Conservation (phyloP, 2,113 vertebrate species). For the Nanger granti region DNA sequence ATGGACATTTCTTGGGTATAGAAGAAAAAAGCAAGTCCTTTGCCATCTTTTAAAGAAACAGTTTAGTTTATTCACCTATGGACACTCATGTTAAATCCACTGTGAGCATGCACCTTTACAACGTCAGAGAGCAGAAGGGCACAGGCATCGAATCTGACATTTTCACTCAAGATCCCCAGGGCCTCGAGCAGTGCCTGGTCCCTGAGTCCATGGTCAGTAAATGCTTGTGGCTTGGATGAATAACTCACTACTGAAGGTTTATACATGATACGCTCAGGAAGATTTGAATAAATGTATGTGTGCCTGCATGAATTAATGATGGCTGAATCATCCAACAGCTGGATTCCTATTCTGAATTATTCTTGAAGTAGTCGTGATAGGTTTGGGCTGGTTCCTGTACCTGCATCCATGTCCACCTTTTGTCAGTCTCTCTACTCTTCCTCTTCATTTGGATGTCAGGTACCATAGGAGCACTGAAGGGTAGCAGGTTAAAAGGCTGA, state of each 20-base stretch:
- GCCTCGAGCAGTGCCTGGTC: neutral
- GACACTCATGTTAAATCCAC: neutral
- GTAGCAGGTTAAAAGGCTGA: neutral
- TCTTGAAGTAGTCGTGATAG: neutral
- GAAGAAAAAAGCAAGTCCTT: neutral
- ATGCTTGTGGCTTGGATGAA: neutral
- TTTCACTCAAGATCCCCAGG: neutral
- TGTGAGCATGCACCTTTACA: neutral
- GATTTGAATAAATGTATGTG: neutral
- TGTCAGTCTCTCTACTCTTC: neutral
- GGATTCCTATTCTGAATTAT: neutral
- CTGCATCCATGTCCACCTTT: neutral
- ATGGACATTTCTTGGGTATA: neutral
- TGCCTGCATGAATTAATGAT: neutral
- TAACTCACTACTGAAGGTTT: neutral
- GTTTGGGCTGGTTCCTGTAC: neutral
- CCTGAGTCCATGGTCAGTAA: neutral
- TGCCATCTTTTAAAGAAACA: neutral
- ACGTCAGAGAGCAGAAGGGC: neutral
- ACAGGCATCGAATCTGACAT: neutral
- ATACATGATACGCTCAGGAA: neutral
- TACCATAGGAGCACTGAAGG: neutral
- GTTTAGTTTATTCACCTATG: neutral
- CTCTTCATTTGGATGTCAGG: neutral
- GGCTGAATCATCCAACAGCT: neutral